phyloP scores from a whole-genome alignment of 2,113 vertebrate species.

The Fukomys damarensis region DNA sequence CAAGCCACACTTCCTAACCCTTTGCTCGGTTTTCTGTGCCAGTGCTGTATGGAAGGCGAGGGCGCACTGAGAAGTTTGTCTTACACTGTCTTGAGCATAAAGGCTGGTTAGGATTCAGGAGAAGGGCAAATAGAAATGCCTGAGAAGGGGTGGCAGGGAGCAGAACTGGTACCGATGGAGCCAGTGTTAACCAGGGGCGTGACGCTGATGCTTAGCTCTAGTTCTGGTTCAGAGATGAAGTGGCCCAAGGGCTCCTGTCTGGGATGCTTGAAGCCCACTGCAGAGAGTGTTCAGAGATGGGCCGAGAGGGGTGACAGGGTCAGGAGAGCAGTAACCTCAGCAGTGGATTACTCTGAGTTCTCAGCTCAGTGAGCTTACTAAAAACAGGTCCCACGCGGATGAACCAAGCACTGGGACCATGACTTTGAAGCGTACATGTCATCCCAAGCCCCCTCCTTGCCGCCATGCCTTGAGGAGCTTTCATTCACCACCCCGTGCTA shows the following conservation, averaged over 20 bases:
- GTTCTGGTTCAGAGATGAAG: neutral
- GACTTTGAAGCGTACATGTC: neutral
- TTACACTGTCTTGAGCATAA: neutral
- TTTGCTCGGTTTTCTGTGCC: too few species aligned
- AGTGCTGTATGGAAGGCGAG: neutral
- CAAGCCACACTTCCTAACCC: fast-evolving
- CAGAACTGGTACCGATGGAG: neutral
- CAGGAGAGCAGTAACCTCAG: neutral
- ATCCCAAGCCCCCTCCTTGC: neutral
- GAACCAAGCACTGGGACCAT: neutral
- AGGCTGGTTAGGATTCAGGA: neutral
- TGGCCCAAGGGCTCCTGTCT: too few species aligned
- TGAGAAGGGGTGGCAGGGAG: neutral
- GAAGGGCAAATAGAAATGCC: neutral
- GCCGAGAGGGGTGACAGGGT: neutral
- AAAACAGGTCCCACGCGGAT: neutral
- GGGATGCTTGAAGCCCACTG: neutral
- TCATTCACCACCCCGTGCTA: neutral
- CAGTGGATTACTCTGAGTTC: neutral
- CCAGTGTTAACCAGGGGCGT: neutral
- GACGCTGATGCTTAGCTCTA: neutral
- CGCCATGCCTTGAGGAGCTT: neutral
- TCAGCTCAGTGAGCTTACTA: neutral
- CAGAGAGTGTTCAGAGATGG: neutral
- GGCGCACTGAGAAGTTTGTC: neutral